Evolutionary conservation across 30 jellyfish, hydroid and myxozoan species (phyloP), one percentile per base, ranked within the genome.

Genomic region (Cassiopea xamachana): DNA sequence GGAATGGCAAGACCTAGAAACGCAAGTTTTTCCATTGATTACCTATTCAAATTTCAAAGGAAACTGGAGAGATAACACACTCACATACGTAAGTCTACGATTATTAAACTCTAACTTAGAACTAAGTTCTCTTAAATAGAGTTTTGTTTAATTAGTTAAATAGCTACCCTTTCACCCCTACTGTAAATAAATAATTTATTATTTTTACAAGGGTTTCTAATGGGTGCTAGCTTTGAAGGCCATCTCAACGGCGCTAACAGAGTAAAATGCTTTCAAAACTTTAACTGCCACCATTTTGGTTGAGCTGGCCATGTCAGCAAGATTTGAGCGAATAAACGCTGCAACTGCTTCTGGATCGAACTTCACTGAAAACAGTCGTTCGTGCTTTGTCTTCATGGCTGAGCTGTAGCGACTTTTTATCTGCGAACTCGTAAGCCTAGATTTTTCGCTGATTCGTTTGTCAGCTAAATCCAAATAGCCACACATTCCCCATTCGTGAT

Each of bases 401-500:
- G 51, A 47, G 19, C 60, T 73, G 82, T 73, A 73, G 16, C 58
- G 82, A 14, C 60, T 73, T 39, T 14, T 17, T 15, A 73, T 73
- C 82, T 73, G 82, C 47, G 18, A 9, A 39, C 82, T 73, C 59
- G 50, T 15, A 15, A 73, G 82, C 16, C 82, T 17, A 12, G 60
- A 18, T 9, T 51, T 47, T 49, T 73, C 58, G 58, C 60, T 49
- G 50, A 73, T 73, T 49, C 82, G 82, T 27, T 17, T 14, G 82
- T 73, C 55, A 10, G 82, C 49, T 2, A 73, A 59, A 49, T 73
- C 82, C 44, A 73, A 17, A 39, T 73, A 73, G 16, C 60, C 82
- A 73, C 82, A 73, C 59, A 73, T 73, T 47, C 82, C 82, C 82
- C 82, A 73, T 73, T 73, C 82, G 55, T 73, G 82, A 59, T 73